Evolutionary conservation across 2,888 invertebrate species (phyloP).

Genomic region (Nomada hirtipes): DNA sequence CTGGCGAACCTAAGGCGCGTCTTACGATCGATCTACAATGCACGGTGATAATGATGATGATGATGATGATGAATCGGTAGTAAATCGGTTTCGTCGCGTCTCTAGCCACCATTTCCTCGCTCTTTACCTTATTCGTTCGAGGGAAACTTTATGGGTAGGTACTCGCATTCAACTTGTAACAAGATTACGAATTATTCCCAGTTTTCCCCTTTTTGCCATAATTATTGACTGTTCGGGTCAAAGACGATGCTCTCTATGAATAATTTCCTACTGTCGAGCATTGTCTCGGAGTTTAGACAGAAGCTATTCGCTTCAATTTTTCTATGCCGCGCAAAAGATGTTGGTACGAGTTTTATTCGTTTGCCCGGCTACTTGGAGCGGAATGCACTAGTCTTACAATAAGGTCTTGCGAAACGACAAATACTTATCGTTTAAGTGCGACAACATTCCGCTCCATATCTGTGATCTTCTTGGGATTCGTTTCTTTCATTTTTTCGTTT

Average conservation of each 20-base stretch:
- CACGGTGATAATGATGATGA: constrained; percentile 43
- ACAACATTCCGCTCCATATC: constrained; percentile 61
- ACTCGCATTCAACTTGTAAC: background rate
- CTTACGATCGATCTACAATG: background rate
- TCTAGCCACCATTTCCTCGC: constrained; percentile 25
- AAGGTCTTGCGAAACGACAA: constrained; percentile 27
- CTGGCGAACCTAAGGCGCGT: constrained; percentile 5
- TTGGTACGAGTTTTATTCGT: constrained; percentile 38
- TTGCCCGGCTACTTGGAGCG: constrained; percentile 31
- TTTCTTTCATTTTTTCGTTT: background rate
- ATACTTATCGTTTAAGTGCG: constrained; percentile 24
- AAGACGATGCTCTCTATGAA: background rate
- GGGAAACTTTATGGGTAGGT: constrained; percentile 6
- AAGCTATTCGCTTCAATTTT: constrained; percentile 34
- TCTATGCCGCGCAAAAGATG: constrained; percentile 31
- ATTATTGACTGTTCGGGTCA: background rate
- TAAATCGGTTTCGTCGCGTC: constrained; percentile 18
- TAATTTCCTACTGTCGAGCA: background rate
- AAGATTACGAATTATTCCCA: background rate
- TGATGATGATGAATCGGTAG: constrained; percentile 32
- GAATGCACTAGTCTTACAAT: constrained; percentile 39
- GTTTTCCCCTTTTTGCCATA: background rate
- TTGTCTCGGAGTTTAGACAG: constrained; percentile 7
- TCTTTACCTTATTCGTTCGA: background rate
- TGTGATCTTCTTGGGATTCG: constrained; percentile 19